Conservation (phyloP, 2,797 vertebrate species). For the Sandelia bainsii region DNA sequence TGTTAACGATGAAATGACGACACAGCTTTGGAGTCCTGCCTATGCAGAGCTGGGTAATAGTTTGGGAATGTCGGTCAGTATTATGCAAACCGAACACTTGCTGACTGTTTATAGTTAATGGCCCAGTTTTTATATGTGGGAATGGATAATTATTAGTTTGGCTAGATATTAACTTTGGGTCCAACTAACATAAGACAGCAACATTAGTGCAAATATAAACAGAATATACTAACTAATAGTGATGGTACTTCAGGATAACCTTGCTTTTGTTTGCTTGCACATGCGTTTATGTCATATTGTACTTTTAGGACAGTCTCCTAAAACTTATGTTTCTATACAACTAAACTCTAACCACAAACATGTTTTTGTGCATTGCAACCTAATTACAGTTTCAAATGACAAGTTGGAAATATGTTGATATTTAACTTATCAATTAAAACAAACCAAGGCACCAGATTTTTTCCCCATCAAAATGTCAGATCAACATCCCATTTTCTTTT, state of each 20-base stretch:
- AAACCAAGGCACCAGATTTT: no score
- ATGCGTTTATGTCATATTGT: not conserved
- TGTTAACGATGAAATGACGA: conserved; percentile 42
- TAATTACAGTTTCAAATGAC: no score
- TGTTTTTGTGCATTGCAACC: no score
- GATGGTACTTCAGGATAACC: no score
- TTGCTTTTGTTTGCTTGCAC: not conserved
- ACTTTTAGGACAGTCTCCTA: no score
- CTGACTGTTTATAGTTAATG: conserved; percentile 32
- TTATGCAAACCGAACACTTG: conserved; percentile 24
- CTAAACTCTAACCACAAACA: no score
- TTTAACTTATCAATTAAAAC: no score
- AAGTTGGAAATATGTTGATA: no score
- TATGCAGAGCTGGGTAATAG: not conserved
- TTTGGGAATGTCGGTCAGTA: conserved; percentile 32
- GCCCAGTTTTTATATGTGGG: not conserved
- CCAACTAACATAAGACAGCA: not conserved
- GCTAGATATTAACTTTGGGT: not conserved
- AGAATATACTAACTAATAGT: not conserved
- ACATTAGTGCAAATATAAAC: conserved; percentile 6
- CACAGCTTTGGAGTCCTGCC: conserved; percentile 44
- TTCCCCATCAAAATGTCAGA: no score
- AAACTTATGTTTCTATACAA: no score
- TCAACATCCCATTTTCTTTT: no score
- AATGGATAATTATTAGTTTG: conserved; percentile 14